A percentile compares a stretch with the other conserved stretches of the same genome.
These are phyloP conservation scores for Diorhabda elongata DNA, from an alignment of 1,140 invertebrate genomes.

Conservation along the genomic window DNA sequence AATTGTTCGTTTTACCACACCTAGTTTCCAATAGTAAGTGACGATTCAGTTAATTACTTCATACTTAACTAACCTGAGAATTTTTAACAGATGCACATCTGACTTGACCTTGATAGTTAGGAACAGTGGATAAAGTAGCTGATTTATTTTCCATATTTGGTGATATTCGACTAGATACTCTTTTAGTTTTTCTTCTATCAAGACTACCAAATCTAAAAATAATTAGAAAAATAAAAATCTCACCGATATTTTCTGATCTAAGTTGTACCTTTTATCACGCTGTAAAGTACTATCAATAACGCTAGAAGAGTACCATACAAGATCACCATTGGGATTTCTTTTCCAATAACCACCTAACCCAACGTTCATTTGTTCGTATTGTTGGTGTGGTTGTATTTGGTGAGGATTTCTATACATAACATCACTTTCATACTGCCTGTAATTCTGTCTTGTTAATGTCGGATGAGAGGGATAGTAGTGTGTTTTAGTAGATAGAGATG, in stretches of 20 bases:
- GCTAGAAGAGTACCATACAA: slow-evolving; percentile 39
- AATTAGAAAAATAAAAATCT: not conserved
- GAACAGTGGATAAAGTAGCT: slow-evolving; percentile 33
- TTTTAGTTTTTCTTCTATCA: slow-evolving; percentile 55
- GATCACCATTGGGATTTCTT: slow-evolving; percentile 41
- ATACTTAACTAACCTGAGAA: slow-evolving; percentile 35
- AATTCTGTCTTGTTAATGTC: slow-evolving; percentile 25
- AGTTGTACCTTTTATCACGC: slow-evolving; percentile 41
- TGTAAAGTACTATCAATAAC: slow-evolving; percentile 37
- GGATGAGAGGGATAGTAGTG: slow-evolving; percentile 28
- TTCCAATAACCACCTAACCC: slow-evolving; percentile 45
- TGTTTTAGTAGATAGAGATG: slow-evolving; percentile 20
- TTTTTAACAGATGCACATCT: slow-evolving; percentile 32
- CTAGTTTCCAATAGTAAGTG: not conserved
- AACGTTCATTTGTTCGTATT: slow-evolving; percentile 42
- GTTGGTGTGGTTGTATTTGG: slow-evolving; percentile 45
- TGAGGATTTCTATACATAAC: slow-evolving; percentile 33
- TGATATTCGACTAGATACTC: slow-evolving; percentile 42
- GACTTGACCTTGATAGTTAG: slow-evolving; percentile 33
- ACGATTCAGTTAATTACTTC: not conserved
- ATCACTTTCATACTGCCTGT: slow-evolving; percentile 29
- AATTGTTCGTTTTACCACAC: not conserved
- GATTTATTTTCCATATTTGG: slow-evolving; percentile 40
- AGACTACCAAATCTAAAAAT: slow-evolving; percentile 57
- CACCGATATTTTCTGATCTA: not conserved